These are phyloP conservation scores for Austrolebias charrua DNA, from an alignment of 2,797 vertebrate genomes.

Conservation along the genomic window DNA sequence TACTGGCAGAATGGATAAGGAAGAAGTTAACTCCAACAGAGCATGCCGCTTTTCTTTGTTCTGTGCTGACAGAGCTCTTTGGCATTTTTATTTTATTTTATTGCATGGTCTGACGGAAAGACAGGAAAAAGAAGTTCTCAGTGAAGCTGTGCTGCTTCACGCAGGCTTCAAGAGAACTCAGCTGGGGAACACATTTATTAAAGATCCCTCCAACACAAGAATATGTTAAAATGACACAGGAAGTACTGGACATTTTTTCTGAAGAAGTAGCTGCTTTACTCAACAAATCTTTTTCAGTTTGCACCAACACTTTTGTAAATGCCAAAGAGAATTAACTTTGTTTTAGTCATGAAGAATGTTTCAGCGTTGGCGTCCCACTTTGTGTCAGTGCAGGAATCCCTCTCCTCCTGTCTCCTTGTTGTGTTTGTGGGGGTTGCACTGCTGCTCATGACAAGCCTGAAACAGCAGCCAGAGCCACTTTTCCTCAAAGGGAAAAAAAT, in stretches of 20 bases:
- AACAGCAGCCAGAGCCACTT: constrained; percentile 8
- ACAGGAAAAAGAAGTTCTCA: constrained; percentile 15
- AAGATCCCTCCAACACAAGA: constrained; percentile 1
- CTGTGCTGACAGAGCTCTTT: constrained; percentile 12
- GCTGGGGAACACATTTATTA: constrained; percentile 41
- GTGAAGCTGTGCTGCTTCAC: constrained; percentile 6
- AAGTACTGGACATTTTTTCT: not conserved
- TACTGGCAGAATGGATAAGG: too few species aligned
- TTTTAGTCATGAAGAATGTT: constrained; percentile 43
- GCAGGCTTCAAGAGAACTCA: constrained; percentile 18
- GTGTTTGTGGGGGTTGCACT: constrained; percentile 46
- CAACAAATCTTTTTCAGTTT: not conserved
- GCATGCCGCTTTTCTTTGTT: constrained; percentile 33
- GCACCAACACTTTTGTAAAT: constrained; percentile 3
- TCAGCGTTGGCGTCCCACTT: constrained; percentile 39
- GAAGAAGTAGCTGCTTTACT: not conserved
- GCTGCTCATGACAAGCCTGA: constrained; percentile 33
- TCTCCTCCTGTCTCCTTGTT: constrained; percentile 54
- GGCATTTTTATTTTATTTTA: constrained; percentile 19
- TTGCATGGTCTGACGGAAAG: constrained; percentile 26
- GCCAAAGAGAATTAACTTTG: too few species aligned
- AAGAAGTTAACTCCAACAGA: too few species aligned
- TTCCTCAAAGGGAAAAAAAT: constrained; percentile 23
- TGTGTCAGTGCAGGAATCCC: constrained; percentile 64
- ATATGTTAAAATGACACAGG: constrained; percentile 2